Evolutionary conservation across 2,888 invertebrate genomes (phyloP).

Genomic region (Gnatocerus cornutus): DNA sequence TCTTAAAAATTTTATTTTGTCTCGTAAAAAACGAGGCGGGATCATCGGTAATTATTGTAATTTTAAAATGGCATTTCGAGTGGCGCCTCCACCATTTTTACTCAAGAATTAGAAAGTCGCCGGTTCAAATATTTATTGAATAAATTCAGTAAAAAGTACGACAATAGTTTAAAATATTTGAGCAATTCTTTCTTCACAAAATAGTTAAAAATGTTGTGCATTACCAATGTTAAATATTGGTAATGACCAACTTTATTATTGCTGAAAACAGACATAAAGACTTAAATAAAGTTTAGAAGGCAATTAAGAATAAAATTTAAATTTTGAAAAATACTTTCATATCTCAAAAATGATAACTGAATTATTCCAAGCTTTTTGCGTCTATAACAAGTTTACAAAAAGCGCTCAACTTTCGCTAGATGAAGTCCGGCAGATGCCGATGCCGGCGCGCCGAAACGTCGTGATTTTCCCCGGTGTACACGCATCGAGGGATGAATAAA

Average conservation of each 20-base stretch:
- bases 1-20: conserved; percentile 20
- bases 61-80: conserved; percentile 7
- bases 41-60: background rate
- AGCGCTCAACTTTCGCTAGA: conserved; percentile 13
- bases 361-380: too few species aligned
- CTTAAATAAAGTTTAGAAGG: too few species aligned
- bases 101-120: background rate
- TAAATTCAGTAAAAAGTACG: conserved; percentile 37
- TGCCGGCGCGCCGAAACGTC: conserved; percentile 23
- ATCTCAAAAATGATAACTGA: too few species aligned
- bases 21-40: conserved; percentile 7
- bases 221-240: too few species aligned
- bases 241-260: too few species aligned
- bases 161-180: conserved; percentile 43
- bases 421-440: conserved; percentile 4
- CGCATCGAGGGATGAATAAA: conserved; percentile 54
- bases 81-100: conserved; percentile 11
- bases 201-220: too few species aligned
- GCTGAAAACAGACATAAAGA: too few species aligned
- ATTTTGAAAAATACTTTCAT: too few species aligned
- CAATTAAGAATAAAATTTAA: too few species aligned
- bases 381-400: conserved; percentile 48
- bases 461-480: conserved; percentile 23
- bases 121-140: conserved; percentile 35
- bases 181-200: too few species aligned